Evolutionary conservation across 2,888 invertebrate species (phyloP), one percentile per base, ranked within the genome.

Genomic region (Pelosia muscerda): DNA sequence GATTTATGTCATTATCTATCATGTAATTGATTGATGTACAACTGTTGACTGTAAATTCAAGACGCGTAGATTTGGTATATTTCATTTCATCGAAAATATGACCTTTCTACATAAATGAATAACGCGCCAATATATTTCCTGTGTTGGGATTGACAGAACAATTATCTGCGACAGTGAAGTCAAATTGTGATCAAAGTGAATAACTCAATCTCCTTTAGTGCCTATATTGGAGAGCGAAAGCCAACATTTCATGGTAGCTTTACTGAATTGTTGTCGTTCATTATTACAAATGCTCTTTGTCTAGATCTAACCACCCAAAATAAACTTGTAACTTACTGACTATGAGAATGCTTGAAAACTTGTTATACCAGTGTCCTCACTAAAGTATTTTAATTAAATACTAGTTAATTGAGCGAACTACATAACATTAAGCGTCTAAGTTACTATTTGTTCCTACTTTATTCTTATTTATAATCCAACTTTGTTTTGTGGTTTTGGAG

Each of bases 141-240:
- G 64, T 63, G 63, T 74, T 63, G 55, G 58, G 56, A 69, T 65
- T 63, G 68, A 63, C 63, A 70, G 55, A 69, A 68, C 71, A 71
- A 73, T 77, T 72, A 73, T 68, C 38, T 58, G 34, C 53, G 38
- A 59, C 62, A 53, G 57, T 65, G 66, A 70, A 67, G 49, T 15
- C 69, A 65, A 65, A 66, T 63, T 61, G 55, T 63, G 67, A 75
- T 78, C 68, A 77, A 81, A 78, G 61, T 64, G 63, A 71, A 42
- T 42, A 56, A 58, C 23, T 72, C 63, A 62, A 67, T 65, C 26
- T 58, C 55, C 58, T 26, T 69, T 62, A 25, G 22, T 49, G 34
- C 15, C 23, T 56, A 56, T 66, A 13, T 55, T 55, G 23, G 15
- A 19, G 13, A 26, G 25, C 15, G 6, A 26, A 13, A 26, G 23